Percentiles rank a stretch among this genome's conserved stretches.
Evolutionary conservation across 92 coral and sea anemone species (phyloP).

Genomic region (Heliopora coerulea): DNA sequence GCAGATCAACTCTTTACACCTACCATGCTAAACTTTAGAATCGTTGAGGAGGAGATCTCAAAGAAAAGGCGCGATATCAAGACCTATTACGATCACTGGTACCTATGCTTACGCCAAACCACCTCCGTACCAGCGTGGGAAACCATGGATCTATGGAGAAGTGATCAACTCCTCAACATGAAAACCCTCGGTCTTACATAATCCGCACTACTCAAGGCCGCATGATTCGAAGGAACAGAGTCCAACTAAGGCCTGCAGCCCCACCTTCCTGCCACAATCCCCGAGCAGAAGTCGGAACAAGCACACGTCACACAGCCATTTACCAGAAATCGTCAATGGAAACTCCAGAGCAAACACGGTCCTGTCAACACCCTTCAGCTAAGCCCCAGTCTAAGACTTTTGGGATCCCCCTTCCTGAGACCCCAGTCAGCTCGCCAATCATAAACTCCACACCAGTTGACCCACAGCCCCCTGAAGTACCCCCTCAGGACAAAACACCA

Average conservation of each 20-base stretch:
- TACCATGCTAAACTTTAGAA: constrained; percentile 33
- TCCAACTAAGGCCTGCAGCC: constrained; percentile 11
- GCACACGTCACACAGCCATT: no score
- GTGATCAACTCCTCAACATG: constrained; percentile 8
- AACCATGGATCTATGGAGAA: constrained; percentile 48
- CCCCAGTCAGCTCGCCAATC: no score
- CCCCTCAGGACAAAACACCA: not conserved
- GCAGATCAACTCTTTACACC: constrained; percentile 30
- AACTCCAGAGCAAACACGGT: no score
- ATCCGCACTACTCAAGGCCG: not conserved
- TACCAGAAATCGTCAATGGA: no score
- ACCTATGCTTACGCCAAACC: constrained; percentile 53
- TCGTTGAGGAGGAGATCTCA: constrained; percentile 29
- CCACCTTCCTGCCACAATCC: constrained; percentile 19
- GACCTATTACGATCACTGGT: constrained; percentile 31
- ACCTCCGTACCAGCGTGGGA: constrained; percentile 19
- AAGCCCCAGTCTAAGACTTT: no score
- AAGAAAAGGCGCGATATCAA: constrained; percentile 37
- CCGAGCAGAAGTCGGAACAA: no score
- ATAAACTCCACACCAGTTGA: no score
- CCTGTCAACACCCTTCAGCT: no score
- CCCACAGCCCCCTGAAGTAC: no score
- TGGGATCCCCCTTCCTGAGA: no score
- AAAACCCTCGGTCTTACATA: constrained; percentile 36
- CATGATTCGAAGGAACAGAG: constrained; percentile 38